Base-by-base conservation (phyloP, 2,888 invertebrate genomes). In the Lottia scabra region DNA sequence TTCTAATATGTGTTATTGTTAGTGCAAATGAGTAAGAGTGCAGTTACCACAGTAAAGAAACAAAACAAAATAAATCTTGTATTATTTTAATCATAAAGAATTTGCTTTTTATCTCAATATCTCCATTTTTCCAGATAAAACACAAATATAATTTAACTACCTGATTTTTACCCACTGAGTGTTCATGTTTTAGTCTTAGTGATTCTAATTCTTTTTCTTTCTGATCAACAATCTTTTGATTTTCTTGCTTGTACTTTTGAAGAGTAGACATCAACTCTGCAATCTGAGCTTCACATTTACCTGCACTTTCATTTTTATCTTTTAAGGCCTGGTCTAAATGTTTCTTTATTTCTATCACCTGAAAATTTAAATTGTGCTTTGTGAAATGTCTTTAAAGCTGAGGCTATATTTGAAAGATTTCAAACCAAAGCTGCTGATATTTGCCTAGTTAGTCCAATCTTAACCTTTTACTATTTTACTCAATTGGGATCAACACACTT, bases 231-330 rank as follows among this genome's bases (percentile, higher is more conserved):
- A 84, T 76, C 64, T 82, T 83, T 64, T 83, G 79, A 75, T 82
- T 84, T 69, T 84, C 84, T 64, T 81, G 76, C 63, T 85, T 85
- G 75, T 85, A 87, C 30, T 81, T 81, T 68, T 84, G 83, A 72
- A 87, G 78, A n/a, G 84, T 85, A 23, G 81, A 75, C 74, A 83
- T 84, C 84, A 87, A 84, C 71, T 85, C 82, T 65, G 81, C 71
- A 65, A 85, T 79, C 71, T 85, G 82, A 65, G 73, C 73, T 63
- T 85, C 85, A 81, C 82, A 83, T 27, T 80, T 74, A 38, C 76
- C 71, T 30, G 74, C 48, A 56, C 80, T 78, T 8, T 77, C 77
- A 30, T 81, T 80, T 66, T 83, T 82, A 45, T 86, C 82, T 30
- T 77, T 79, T 38, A 75, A 10, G 45, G 82, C 79, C 56, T 71